Conservation (phyloP, 2,888 invertebrate genomes). For the Rhopalosiphum nymphaeae region DNA sequence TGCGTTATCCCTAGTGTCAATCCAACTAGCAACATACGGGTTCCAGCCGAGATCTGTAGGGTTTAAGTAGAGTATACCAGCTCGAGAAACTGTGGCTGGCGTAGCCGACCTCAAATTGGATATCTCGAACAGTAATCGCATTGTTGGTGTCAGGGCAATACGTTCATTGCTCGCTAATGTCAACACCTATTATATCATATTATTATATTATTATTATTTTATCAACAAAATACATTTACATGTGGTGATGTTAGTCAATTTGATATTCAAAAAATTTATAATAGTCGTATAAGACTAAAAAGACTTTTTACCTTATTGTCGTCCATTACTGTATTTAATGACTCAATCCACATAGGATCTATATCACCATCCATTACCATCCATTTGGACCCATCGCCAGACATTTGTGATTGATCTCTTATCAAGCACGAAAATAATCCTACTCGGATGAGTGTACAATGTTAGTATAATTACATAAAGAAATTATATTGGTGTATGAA, state of each 20-base stretch:
- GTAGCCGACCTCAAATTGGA: slow-evolving; percentile 91
- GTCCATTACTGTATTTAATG: slow-evolving; percentile 96
- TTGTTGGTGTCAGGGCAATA: slow-evolving; percentile 87
- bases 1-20: slow-evolving; percentile 80
- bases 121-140: slow-evolving; percentile 95
- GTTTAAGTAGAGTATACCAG: slow-evolving; percentile 94
- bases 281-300: not conserved
- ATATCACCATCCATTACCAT: slow-evolving; percentile 96
- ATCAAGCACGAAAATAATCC: slow-evolving; percentile 94
- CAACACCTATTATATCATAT: slow-evolving; percentile 78
- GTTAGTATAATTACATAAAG: not conserved
- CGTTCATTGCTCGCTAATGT: slow-evolving; percentile 95
- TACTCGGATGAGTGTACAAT: slow-evolving; percentile 69
- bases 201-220: too few relatives aligned
- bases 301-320: slow-evolving; percentile 83
- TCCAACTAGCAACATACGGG: slow-evolving; percentile 92
- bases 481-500: not conserved
- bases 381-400: slow-evolving; percentile 91
- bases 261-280: not conserved
- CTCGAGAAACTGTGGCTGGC: slow-evolving; percentile 94
- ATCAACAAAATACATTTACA: not conserved
- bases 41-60: slow-evolving; percentile 95
- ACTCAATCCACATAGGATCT: slow-evolving; percentile 99
- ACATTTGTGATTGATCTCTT: slow-evolving; percentile 92
- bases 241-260: not conserved